Evolutionary conservation across 2,113 vertebrate species (phyloP).

Genomic region (Poecile atricapillus): DNA sequence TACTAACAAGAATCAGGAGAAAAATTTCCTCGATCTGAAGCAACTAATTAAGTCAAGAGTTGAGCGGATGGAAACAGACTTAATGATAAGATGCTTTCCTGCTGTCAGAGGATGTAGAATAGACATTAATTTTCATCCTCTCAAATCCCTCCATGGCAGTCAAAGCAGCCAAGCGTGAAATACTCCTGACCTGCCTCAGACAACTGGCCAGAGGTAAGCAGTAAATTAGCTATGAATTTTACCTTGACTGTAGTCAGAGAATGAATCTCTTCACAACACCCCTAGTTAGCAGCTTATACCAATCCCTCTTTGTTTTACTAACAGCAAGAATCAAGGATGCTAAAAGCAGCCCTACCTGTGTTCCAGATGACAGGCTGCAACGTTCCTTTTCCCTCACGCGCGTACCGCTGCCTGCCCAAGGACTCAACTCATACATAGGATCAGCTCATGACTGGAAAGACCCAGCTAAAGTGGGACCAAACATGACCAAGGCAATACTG

Average conservation of each 20-base stretch:
- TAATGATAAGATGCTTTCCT: neutral
- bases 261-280: neutral
- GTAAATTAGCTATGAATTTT: neutral
- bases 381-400: neutral
- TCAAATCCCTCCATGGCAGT: neutral
- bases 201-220: neutral
- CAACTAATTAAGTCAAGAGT: constrained; percentile 5
- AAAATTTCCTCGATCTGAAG: neutral
- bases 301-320: neutral
- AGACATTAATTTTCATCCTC: neutral
- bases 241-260: neutral
- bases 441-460: neutral
- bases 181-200: neutral
- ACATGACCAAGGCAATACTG: neutral
- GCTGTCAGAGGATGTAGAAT: neutral
- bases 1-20: neutral
- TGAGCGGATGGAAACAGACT: neutral
- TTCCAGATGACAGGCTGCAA: neutral
- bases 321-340: neutral
- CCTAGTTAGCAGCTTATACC: neutral
- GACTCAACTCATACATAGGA: neutral
- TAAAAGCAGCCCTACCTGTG: neutral
- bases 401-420: neutral
- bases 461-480: neutral
- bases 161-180: neutral